These are phyloP conservation scores for Caenorhabditis sinica DNA, from an alignment of 2,888 invertebrate species.

Conservation along the genomic window DNA sequence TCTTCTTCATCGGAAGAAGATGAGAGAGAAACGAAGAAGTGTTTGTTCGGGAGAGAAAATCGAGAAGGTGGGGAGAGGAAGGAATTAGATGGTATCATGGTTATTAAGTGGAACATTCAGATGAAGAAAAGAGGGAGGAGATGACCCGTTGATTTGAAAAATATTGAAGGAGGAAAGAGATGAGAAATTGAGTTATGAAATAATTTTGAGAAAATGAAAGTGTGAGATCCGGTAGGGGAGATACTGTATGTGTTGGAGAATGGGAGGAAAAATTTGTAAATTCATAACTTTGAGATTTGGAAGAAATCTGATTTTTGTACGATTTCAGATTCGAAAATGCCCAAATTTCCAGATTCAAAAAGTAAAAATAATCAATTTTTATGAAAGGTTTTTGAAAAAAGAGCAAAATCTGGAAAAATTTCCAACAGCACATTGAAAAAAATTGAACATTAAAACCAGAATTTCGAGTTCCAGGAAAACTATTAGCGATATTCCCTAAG, in stretches of 20 bases:
- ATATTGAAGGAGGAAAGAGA: not conserved
- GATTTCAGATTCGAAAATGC: too few species aligned
- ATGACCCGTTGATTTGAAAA: slow-evolving; percentile 41
- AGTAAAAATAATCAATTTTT: too few species aligned
- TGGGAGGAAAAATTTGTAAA: not conserved
- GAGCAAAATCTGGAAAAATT: too few species aligned
- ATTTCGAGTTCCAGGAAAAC: too few species aligned
- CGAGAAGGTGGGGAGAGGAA: not conserved
- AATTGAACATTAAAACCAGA: too few species aligned
- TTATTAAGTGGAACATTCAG: slow-evolving; percentile 59
- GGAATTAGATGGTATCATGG: slow-evolving; percentile 58
- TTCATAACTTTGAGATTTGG: not conserved
- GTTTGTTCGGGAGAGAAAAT: slow-evolving; percentile 39
- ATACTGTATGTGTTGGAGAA: not conserved
- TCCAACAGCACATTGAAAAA: too few species aligned
- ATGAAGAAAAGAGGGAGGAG: not conserved
- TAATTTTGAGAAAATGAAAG: slow-evolving; percentile 13
- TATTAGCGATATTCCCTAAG: too few species aligned
- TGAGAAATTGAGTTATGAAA: not conserved
- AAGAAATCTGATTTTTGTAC: not conserved
- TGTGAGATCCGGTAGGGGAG: slow-evolving; percentile 24
- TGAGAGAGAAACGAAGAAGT: slow-evolving; percentile 8
- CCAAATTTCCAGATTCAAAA: too few species aligned
- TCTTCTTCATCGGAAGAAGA: slow-evolving; percentile 17
- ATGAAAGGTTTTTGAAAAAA: too few species aligned